Evolutionary conservation across 2,113 vertebrate genomes (phyloP).

Genomic region (Lycaon pictus): DNA sequence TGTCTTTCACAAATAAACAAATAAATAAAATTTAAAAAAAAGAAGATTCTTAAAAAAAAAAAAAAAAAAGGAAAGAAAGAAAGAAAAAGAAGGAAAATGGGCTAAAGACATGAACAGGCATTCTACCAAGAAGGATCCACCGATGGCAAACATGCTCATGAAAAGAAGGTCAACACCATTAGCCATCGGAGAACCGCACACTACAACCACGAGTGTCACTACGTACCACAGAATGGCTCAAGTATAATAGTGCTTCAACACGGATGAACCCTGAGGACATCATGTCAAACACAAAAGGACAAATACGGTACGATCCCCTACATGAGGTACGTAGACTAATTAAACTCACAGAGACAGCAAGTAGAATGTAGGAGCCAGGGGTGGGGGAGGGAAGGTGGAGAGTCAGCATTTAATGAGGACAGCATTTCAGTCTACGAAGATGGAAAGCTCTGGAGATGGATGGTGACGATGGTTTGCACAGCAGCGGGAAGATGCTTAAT

Average conservation of each 20-base stretch:
- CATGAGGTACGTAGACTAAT: rapidly evolving
- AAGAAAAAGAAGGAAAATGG: not conserved
- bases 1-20: too few species aligned
- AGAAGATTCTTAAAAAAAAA: too few species aligned
- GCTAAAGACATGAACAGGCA: not conserved
- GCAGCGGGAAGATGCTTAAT: rapidly evolving
- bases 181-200: not conserved
- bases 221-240: not conserved
- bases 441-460: not conserved
- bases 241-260: rapidly evolving
- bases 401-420: not conserved
- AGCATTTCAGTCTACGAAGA: not conserved
- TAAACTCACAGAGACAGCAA: not conserved
- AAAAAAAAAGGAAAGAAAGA: too few species aligned
- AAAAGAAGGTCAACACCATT: not conserved
- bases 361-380: too few species aligned
- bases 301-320: rapidly evolving
- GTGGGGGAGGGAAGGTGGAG: rapidly evolving
- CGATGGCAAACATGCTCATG: not conserved
- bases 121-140: not conserved
- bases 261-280: rapidly evolving
- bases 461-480: rapidly evolving
- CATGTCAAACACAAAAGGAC: not conserved
- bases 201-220: not conserved
- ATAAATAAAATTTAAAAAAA: too few species aligned